Evolutionary conservation across 2,888 invertebrate genomes (phyloP), one percentile per base, ranked within the genome.

Genomic region (Acleris emargana): DNA sequence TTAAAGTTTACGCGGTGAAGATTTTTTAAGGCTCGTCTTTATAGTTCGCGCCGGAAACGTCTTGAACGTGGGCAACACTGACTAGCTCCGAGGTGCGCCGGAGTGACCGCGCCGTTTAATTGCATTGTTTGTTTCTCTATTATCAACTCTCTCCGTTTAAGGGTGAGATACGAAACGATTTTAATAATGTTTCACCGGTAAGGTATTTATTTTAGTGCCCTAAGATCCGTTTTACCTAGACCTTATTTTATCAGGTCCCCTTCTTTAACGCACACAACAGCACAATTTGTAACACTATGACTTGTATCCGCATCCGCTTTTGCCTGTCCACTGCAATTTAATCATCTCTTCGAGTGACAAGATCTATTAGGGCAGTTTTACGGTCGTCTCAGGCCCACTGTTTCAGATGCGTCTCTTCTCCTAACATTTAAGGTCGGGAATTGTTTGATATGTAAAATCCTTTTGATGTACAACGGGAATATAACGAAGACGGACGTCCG

Each of bases 401-500:
- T 69, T 74, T 70, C 73, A 75, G 70, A 72, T 68, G 71, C 73
- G 57, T 70, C 76, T 81, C 75, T 78, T 70, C 60, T 66, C 69
- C 60, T 67, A 55, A 68, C 64, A 55, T 73, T 75, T 89, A 90
- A 83, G 83, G 89, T 87, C 81, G 77, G 85, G 83, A 81, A 76
- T 86, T 74, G 83, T 78, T 77, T 82, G 81, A 67, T 64, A 70
- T 71, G 73, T 60, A 64, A 77, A 77, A 78, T 80, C 87, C 86
- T 89, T 91, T 91, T 91, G 91, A 91, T 85, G 91, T 91, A 79
- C 87, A 87, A 90, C 87, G 87, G 90, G 91, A 91, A 91, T 89
- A 91, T 90, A 88, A 87, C 89, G 88, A 90, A 91, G 91, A 89
- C 92, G 92, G 92, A 92, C 86, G 91, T 92, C 92, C 92, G 92